A percentile compares a stretch with the other conserved stretches of the same genome.
phyloP scores from a whole-genome alignment of 2,797 vertebrate species.

The Lagorchestes hirsutus region DNA sequence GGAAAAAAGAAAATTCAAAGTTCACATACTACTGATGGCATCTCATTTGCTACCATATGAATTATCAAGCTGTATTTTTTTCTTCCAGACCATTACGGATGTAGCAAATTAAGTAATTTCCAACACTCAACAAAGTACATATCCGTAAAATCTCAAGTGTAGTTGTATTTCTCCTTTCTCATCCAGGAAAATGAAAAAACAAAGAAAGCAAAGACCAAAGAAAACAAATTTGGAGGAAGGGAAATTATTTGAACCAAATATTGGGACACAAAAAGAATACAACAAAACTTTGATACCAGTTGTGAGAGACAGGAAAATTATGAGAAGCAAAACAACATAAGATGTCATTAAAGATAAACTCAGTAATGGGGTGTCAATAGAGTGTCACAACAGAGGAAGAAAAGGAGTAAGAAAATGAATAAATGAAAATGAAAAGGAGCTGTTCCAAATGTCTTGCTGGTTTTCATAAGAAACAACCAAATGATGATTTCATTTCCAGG shows the following conservation, averaged over 20 bases:
- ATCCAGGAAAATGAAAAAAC: constrained; percentile 26
- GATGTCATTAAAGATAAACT: constrained; percentile 47
- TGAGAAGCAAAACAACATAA: not conserved
- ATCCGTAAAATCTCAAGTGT: not conserved
- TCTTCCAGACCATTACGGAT: not conserved
- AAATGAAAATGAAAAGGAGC: too few relatives aligned
- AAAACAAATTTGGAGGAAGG: not conserved
- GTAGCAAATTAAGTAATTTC: constrained; percentile 26
- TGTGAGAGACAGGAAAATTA: constrained; percentile 42
- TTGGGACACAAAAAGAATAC: not conserved
- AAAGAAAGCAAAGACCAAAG: constrained; percentile 28
- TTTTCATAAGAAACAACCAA: constrained; percentile 96
- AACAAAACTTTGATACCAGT: not conserved
- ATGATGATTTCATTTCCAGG: constrained; percentile 93
- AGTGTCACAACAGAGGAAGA: not conserved
- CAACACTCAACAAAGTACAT: not conserved
- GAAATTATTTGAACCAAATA: constrained; percentile 1
- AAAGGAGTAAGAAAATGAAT: not conserved
- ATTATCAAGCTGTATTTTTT: not conserved
- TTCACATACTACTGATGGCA: not conserved
- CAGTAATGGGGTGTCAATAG: constrained; percentile 18
- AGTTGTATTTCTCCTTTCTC: constrained; percentile 31
- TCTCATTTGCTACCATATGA: not conserved
- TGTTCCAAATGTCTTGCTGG: constrained; percentile 83
- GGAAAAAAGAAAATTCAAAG: not conserved